These are phyloP conservation scores for Atrina japonica DNA, from an alignment of 2,888 invertebrate genomes.

Conservation along the genomic window DNA sequence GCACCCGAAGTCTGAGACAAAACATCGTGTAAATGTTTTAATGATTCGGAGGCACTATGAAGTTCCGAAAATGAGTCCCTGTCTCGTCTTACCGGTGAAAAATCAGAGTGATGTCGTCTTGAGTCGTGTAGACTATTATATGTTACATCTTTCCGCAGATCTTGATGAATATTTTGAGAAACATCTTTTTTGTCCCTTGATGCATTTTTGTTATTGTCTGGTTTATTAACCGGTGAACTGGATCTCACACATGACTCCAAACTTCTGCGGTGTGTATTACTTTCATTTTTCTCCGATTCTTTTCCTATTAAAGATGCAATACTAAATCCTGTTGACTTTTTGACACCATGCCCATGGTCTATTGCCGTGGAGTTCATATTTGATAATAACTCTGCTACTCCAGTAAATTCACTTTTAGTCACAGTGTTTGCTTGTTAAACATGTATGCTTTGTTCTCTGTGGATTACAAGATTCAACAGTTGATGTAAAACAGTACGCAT, in stretches of 20 bases:
- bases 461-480: no score
- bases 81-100: slow-evolving; percentile 14
- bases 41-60: slow-evolving; percentile 38
- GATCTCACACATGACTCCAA: slow-evolving; percentile 28
- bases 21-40: slow-evolving; percentile 62
- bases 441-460: no score
- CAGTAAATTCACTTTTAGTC: no score
- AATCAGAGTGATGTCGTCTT: slow-evolving; percentile 14
- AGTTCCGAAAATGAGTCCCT: slow-evolving; percentile 23
- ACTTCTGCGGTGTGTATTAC: slow-evolving; percentile 32
- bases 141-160: slow-evolving; percentile 5
- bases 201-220: not conserved
- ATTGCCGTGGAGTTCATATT: no score
- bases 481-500: no score
- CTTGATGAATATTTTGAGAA: not conserved
- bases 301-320: slow-evolving; percentile 64
- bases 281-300: slow-evolving; percentile 49
- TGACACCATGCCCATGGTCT: slow-evolving; percentile 27
- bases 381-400: no score
- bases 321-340: slow-evolving; percentile 55
- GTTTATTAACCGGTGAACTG: not conserved
- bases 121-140: slow-evolving; percentile 7
- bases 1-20: slow-evolving; percentile 54
- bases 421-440: no score
- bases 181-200: slow-evolving; percentile 1